A percentile compares a stretch with the other conserved stretches of the same genome.
These are phyloP conservation scores for Brachypodius melanocephalos DNA, from an alignment of 2,113 vertebrate species.

Conservation along the genomic window DNA sequence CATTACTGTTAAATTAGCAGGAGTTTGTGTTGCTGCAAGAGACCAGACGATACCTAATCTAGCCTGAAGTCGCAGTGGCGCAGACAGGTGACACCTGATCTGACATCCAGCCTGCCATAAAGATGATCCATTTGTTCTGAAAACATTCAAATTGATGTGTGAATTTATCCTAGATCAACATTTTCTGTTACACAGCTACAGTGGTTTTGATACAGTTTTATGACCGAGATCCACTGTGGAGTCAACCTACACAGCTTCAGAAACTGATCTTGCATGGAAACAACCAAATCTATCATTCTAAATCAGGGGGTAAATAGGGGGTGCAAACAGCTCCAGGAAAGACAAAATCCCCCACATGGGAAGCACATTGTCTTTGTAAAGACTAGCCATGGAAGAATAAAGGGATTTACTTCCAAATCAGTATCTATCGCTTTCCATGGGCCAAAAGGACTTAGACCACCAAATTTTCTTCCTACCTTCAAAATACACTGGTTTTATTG, in stretches of 20 bases:
- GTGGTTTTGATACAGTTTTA: neutral
- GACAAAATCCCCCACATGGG: neutral
- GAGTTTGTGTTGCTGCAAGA: neutral
- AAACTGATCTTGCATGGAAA: neutral
- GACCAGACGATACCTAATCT: slow-evolving; percentile 32
- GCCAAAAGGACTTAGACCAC: neutral
- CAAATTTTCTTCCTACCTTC: neutral
- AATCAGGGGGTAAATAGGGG: neutral
- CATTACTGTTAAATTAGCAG: slow-evolving; percentile 21
- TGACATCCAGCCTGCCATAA: slow-evolving; percentile 1
- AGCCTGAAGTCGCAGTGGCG: slow-evolving; percentile 14
- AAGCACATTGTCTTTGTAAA: neutral
- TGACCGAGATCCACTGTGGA: neutral
- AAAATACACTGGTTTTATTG: neutral
- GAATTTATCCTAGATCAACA: neutral
- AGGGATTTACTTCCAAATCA: neutral
- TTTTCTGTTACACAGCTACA: neutral
- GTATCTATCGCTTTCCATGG: neutral
- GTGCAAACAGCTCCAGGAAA: neutral
- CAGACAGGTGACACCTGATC: slow-evolving; percentile 44
- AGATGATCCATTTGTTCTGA: slow-evolving; percentile 49
- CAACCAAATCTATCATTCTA: neutral
- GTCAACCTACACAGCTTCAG: neutral
- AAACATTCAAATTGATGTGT: slow-evolving; percentile 8
- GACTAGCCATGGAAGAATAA: neutral